Percentiles rank a stretch among this genome's conserved stretches.
Conservation (phyloP, 2,888 invertebrate species). For the Ganaspis brasiliensis region DNA sequence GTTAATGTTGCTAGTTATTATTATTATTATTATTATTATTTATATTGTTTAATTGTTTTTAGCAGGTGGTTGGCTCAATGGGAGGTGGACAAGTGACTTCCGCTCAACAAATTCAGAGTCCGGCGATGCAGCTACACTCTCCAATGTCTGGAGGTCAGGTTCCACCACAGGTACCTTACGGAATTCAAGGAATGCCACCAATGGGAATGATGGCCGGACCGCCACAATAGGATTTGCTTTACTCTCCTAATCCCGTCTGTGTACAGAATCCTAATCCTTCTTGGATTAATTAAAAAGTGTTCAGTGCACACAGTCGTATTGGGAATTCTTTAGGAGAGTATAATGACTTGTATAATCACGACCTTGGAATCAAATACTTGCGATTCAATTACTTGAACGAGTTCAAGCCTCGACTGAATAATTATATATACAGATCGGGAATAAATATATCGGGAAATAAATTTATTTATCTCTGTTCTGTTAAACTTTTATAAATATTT, state of each 20-base stretch:
- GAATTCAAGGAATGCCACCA: slow-evolving; percentile 76
- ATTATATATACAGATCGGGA: background rate
- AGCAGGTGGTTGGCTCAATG: slow-evolving; percentile 81
- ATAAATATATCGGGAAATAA: background rate
- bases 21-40: too few species aligned
- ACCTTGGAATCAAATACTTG: slow-evolving; percentile 13
- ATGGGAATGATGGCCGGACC: slow-evolving; percentile 79
- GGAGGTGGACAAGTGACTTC: slow-evolving; percentile 81
- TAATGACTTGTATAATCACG: background rate
- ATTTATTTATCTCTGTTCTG: background rate
- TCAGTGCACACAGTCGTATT: background rate
- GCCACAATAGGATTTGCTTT: slow-evolving; percentile 75
- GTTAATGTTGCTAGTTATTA: too few species aligned
- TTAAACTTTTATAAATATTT: background rate
- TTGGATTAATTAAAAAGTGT: slow-evolving; percentile 63
- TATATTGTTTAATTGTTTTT: too few species aligned
- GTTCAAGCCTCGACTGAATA: background rate
- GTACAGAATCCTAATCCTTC: slow-evolving; percentile 64
- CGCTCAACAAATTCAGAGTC: slow-evolving; percentile 83
- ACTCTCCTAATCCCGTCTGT: slow-evolving; percentile 69
- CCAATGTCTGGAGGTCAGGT: slow-evolving; percentile 81
- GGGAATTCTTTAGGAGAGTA: slow-evolving; percentile 34
- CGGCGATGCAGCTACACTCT: slow-evolving; percentile 84
- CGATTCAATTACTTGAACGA: background rate
- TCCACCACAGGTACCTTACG: slow-evolving; percentile 77